Conservation (phyloP, 2,888 invertebrate species). For the Tuta absoluta region DNA sequence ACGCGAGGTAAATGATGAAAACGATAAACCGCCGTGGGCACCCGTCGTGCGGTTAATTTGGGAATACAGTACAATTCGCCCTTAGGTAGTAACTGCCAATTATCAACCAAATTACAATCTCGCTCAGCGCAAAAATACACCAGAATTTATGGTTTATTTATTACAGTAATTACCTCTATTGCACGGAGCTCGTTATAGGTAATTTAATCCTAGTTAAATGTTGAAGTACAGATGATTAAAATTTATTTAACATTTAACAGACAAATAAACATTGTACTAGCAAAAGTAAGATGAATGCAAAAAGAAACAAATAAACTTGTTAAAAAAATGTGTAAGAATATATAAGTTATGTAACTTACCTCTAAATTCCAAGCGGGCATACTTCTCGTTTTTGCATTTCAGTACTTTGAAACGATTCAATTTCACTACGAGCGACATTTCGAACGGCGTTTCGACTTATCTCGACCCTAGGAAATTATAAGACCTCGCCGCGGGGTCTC, state of each 20-base stretch:
- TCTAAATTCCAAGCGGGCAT: conserved; percentile 86
- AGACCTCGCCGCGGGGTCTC: not conserved
- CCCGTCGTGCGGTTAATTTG: not conserved
- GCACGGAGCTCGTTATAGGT: not conserved
- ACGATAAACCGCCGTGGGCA: not conserved
- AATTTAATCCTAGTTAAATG: not conserved
- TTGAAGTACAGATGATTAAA: no score
- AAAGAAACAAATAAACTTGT: not conserved
- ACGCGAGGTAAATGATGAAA: not conserved
- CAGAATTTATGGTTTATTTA: not conserved
- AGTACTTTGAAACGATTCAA: conserved; percentile 85
- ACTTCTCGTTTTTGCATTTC: conserved; percentile 85
- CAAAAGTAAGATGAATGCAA: not conserved
- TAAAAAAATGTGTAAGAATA: not conserved
- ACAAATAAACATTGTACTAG: no score
- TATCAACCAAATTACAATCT: not conserved
- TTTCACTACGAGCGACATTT: conserved; percentile 86
- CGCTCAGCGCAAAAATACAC: conserved; percentile 1
- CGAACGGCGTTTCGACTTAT: conserved; percentile 33
- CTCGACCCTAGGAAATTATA: not conserved
- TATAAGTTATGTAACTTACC: conserved; percentile 80
- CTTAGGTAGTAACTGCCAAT: not conserved
- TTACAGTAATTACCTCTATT: not conserved
- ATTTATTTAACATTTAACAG: no score
- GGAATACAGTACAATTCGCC: not conserved